Conservation (phyloP, 2,113 vertebrate species). For the Podarcis cretensis region DNA sequence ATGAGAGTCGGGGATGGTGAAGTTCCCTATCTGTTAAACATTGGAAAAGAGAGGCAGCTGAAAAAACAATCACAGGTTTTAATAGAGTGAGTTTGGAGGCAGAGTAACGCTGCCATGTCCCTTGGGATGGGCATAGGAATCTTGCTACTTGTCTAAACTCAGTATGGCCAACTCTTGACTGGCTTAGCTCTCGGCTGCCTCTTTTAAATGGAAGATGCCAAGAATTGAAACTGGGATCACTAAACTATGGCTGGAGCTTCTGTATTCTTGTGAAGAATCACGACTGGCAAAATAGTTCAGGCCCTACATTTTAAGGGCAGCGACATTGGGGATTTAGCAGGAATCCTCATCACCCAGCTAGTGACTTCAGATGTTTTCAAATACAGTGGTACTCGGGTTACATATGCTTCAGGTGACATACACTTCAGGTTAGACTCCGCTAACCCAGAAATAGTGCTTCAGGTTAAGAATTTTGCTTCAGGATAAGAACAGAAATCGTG, state of each 20-base stretch:
- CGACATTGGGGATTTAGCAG: neutral
- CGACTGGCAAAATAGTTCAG: neutral
- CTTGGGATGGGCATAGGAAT: neutral
- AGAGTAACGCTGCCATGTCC: neutral
- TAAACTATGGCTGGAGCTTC: neutral
- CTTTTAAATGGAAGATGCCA: neutral
- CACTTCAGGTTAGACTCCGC: too few relatives aligned
- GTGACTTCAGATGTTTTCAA: neutral
- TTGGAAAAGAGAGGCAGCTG: neutral
- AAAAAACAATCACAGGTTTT: neutral
- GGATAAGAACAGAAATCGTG: too few relatives aligned
- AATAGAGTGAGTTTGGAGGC: too few relatives aligned
- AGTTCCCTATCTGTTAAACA: neutral
- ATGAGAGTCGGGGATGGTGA: neutral
- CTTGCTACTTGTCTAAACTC: neutral
- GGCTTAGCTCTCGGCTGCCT: neutral
- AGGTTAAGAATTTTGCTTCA: too few relatives aligned
- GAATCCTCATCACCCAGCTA: neutral
- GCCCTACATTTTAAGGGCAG: neutral
- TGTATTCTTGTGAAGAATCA: neutral
- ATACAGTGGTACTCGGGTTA: too few relatives aligned
- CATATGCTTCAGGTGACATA: too few relatives aligned
- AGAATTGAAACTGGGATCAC: neutral
- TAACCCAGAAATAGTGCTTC: too few relatives aligned
- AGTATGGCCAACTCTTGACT: neutral